Conservation (phyloP, 2,797 vertebrate genomes). For the Danio albolineatus region DNA sequence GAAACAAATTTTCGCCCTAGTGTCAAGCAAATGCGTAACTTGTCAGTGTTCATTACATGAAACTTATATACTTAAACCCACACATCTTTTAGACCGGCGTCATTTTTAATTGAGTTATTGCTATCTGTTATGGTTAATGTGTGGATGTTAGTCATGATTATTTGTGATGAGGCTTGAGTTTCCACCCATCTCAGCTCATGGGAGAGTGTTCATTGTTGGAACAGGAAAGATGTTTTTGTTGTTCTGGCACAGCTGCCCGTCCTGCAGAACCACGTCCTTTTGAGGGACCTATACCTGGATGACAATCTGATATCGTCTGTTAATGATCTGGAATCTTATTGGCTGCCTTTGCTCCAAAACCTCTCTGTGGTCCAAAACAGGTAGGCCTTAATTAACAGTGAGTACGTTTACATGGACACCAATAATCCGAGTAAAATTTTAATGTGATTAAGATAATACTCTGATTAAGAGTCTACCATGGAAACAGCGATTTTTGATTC, state of each 20-base stretch:
- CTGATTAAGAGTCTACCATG: no score
- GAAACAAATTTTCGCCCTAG: slow-evolving; percentile 23
- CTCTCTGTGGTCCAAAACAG: slow-evolving; percentile 87
- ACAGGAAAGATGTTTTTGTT: slow-evolving; percentile 35
- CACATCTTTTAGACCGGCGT: slow-evolving; percentile 26
- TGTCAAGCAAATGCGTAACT: slow-evolving; percentile 9
- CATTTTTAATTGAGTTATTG: slow-evolving; percentile 52
- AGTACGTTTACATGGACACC: no score
- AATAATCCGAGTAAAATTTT: no score
- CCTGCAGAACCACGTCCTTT: slow-evolving; percentile 90
- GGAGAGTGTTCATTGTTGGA: slow-evolving; percentile 47
- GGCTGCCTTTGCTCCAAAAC: slow-evolving; percentile 88
- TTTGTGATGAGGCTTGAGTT: slow-evolving; percentile 44
- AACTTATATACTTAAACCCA: slow-evolving; percentile 20
- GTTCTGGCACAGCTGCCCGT: slow-evolving; percentile 47
- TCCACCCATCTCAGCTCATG: slow-evolving; percentile 39
- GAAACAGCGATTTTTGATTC: no score
- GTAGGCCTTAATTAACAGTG: slow-evolving; percentile 69
- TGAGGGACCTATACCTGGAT: slow-evolving; percentile 87
- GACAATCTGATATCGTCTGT: slow-evolving; percentile 89
- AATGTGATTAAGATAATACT: no score
- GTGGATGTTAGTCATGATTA: slow-evolving; percentile 47
- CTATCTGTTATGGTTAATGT: slow-evolving; percentile 41
- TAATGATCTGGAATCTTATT: slow-evolving; percentile 77
- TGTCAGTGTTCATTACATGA: slow-evolving; percentile 15